Percentiles rank a stretch among this genome's conserved stretches.
These are phyloP conservation scores for Hippopotamyrus pictus DNA, from an alignment of 2,797 vertebrate species.

Conservation along the genomic window DNA sequence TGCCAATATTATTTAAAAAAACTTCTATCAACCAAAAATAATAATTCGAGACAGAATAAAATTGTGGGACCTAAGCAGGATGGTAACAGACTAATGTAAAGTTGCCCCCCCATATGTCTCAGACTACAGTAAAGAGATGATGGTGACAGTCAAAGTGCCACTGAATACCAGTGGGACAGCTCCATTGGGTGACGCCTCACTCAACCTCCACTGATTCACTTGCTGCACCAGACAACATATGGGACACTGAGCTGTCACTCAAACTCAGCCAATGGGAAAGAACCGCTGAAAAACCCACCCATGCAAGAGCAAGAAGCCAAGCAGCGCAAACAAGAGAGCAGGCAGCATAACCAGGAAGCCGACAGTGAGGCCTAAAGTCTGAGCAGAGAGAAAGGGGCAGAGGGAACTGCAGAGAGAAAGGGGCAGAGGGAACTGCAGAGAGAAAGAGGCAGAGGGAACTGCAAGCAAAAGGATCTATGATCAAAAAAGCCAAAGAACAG, in stretches of 20 bases:
- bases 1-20: neutral
- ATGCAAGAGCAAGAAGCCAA: neutral
- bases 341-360: neutral
- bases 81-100: neutral
- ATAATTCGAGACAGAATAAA: neutral
- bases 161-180: neutral
- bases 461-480: neutral
- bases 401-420: too few species aligned
- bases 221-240: neutral
- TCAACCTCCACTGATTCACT: neutral
- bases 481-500: neutral
- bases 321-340: neutral
- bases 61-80: neutral
- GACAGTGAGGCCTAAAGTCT: neutral
- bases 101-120: neutral
- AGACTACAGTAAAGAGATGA: neutral
- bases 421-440: too few species aligned
- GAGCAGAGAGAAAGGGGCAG: neutral
- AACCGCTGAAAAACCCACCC: neutral
- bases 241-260: neutral
- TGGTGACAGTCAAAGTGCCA: neutral
- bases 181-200: neutral
- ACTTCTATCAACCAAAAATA: neutral
- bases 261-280: neutral
- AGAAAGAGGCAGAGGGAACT: too few species aligned